Evolutionary conservation across 1,140 invertebrate species (phyloP).

Genomic region (Meloidogyne exigua): DNA sequence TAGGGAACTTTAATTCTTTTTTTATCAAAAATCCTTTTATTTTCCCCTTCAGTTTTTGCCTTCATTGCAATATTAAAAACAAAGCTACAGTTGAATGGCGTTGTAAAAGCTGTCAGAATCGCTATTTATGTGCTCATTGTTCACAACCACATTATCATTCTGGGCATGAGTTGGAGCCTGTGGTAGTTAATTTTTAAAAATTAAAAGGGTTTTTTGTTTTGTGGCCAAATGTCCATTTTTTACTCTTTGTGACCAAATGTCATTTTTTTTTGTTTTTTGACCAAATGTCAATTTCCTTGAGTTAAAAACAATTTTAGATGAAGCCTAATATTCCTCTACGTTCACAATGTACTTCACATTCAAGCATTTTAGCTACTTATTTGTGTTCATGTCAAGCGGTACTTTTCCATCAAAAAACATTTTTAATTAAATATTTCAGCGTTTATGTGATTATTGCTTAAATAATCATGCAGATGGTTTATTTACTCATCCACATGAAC

Average conservation of each 20-base stretch:
- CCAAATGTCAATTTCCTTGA: not conserved
- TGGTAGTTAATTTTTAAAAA: not conserved
- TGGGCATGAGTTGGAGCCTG: conserved; percentile 8
- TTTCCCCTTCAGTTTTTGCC: conserved; percentile 15
- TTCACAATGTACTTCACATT: conserved; percentile 16
- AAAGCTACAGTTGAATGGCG: conserved; percentile 19
- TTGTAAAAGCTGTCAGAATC: conserved; percentile 22
- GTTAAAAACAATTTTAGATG: not conserved
- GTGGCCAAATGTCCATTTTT: not conserved
- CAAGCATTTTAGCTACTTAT: conserved; percentile 17
- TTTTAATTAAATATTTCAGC: not conserved
- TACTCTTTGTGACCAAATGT: not conserved
- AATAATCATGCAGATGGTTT: conserved; percentile 22
- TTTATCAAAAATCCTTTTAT: not conserved
- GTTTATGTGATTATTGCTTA: conserved; percentile 24
- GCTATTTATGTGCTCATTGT: conserved; percentile 12
- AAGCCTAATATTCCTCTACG: conserved; percentile 5
- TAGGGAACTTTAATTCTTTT: not conserved
- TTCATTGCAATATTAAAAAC: conserved; percentile 24
- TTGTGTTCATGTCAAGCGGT: conserved; percentile 25
- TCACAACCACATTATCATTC: conserved; percentile 18
- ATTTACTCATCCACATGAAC: conserved; percentile 9
- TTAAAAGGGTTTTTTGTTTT: not conserved
- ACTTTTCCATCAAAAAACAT: not conserved
- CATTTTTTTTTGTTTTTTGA: not conserved